Base-by-base conservation (phyloP, 2,113 vertebrate genomes). In the Alligator sinensis region DNA sequence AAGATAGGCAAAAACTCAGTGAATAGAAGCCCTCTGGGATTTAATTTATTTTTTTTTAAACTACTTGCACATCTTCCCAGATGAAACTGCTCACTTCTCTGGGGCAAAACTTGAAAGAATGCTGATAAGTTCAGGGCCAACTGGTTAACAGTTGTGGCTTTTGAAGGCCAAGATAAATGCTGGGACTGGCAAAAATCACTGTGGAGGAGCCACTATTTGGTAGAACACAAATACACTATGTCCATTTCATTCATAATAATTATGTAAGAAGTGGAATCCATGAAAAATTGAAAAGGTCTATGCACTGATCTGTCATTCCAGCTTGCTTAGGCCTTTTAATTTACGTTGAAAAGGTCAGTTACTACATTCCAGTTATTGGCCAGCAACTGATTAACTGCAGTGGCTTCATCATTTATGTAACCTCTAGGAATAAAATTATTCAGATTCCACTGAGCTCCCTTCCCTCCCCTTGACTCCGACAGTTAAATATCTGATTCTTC, bases 91-190 rank as follows among this genome's bases (percentile, higher is more conserved):
- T 90, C 79, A 86, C n/a, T 93, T 92, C 89, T 89, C 70, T 78
- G 84, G 85, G 92, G 91, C 87, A 92, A 89, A 95, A 87, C 63
- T 88, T 0, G 0, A 91, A 88, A 96, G 77, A 89, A 95, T 24
- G 17, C 38, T 86, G 95, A 97, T 95, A 97, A 97, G 93, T 88
- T 85, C 84, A 83, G 81, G 94, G 95, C 92, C 93, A 96, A 82
- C 90, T 91, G 85, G 77, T 72, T 95, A 89, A 94, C 87, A 94
- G 89, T 88, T 89, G 82, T 84, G 94, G 80, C 84, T 94, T 85
- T 82, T 97, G 95, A 96, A 47, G 47, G 47, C 47, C 47, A 47
- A 47, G 47, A 47, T 47, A 47, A 47, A 47, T 47, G 95, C 94
- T 89, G 38, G 84, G 93, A 90, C 89, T 92, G 78, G 66, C 89